Percentiles rank a stretch among this genome's conserved stretches.
Evolutionary conservation across 2,888 invertebrate genomes (phyloP).

Genomic region (Andricus quercusramuli): DNA sequence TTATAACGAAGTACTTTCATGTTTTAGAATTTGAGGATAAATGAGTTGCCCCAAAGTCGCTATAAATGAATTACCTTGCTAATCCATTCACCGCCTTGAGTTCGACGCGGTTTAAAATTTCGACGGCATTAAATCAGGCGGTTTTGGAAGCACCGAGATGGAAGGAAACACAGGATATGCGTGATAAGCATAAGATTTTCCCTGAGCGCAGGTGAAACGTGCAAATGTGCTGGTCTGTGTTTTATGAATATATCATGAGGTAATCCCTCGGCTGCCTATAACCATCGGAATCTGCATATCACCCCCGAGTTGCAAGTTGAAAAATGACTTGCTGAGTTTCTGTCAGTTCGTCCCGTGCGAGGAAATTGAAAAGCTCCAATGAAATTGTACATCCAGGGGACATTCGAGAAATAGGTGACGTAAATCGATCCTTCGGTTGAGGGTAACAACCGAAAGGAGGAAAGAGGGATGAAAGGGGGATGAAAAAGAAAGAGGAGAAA

Average conservation of each 20-base stretch:
- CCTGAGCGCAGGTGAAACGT: conserved; percentile 55
- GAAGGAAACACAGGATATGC: conserved; percentile 16
- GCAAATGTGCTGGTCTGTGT: conserved; percentile 42
- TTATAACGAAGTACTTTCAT: not conserved
- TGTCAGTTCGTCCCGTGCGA: conserved; percentile 47
- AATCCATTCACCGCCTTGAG: conserved; percentile 28
- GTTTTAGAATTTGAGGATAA: not conserved
- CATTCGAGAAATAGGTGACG: conserved; percentile 46
- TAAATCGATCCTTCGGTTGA: conserved; percentile 53
- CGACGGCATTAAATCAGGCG: conserved; percentile 19
- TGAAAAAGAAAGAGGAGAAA: conserved; percentile 25
- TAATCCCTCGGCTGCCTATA: conserved; percentile 58
- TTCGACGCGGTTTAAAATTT: conserved; percentile 4
- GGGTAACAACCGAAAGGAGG: conserved; percentile 45
- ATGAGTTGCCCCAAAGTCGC: not conserved
- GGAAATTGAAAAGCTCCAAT: conserved; percentile 66
- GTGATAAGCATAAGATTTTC: conserved; percentile 42
- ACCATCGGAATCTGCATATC: conserved; percentile 61
- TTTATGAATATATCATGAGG: conserved; percentile 68
- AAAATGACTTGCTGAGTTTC: conserved; percentile 51
- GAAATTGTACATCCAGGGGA: conserved; percentile 56
- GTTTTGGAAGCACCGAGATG: not conserved
- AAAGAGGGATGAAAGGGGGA: conserved; percentile 36
- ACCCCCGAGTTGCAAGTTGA: conserved; percentile 48
- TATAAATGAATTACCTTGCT: not conserved